These are phyloP conservation scores for Chymomyza amoena DNA, from an alignment of 2,888 invertebrate genomes.

Conservation along the genomic window DNA sequence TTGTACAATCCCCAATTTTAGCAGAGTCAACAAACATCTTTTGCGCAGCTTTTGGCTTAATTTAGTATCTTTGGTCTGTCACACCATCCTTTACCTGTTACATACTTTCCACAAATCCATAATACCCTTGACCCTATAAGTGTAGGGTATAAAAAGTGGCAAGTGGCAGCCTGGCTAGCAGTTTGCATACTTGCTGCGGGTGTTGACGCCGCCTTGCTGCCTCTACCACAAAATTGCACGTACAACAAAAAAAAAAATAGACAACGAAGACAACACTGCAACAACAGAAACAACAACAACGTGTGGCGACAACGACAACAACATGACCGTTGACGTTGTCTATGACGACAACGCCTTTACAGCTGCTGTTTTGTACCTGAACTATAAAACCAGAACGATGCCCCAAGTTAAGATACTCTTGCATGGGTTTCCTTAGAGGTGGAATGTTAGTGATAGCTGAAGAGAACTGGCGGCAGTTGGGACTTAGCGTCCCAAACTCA, in stretches of 20 bases:
- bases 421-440: too few relatives aligned
- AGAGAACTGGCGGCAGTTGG: too few relatives aligned
- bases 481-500: too few relatives aligned
- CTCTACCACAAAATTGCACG: background rate
- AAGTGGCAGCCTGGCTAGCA: background rate
- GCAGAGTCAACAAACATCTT: too few relatives aligned
- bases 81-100: too few relatives aligned
- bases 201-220: background rate
- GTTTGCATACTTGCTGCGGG: background rate
- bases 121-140: too few relatives aligned
- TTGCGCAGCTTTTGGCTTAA: too few relatives aligned
- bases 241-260: background rate
- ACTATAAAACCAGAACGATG: background rate
- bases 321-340: background rate
- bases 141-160: background rate
- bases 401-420: background rate
- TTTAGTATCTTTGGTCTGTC: too few relatives aligned
- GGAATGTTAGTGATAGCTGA: too few relatives aligned
- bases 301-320: background rate
- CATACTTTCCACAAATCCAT: too few relatives aligned
- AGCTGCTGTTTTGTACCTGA: background rate
- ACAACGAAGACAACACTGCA: background rate
- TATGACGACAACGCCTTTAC: background rate
- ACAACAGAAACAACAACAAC: background rate
- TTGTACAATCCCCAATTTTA: too few relatives aligned